Base-by-base conservation (phyloP, 2,888 invertebrate species). In the Chouioia cunea region DNA sequence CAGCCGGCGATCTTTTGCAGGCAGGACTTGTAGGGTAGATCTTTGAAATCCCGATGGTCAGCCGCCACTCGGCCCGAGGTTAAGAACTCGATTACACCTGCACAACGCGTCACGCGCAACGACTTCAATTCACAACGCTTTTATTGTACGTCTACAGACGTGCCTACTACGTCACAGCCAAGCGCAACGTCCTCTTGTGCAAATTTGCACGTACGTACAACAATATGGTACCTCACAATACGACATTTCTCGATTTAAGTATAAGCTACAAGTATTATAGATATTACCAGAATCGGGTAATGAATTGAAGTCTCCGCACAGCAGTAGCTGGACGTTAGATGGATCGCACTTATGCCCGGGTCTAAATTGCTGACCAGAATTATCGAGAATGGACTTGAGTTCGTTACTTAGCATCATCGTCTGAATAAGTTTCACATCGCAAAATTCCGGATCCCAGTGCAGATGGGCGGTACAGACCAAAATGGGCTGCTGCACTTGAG, bases 361-460 rank as follows among this genome's bases (percentile, higher is more conserved):
- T 75, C 94, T 90, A 79, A 94, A 90, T 78, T 92, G 93, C 79
- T 93, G 91, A 75, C 93, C 92, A 46, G 94, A 93, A 85, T 96
- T 95, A 81, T 97, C 95, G 75, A 96, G 88, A 75, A 97, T 95
- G 74, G 91, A 89, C 82, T 94, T 92, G 78, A 99, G 88, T 86
- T 99, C 98, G 85, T 96, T 94, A 87, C 97, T 94, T 77, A 99
- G 88, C 97, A 99, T 98, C 95, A 99, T 97, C 46, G 97, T 97
- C 87, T 99, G 99, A 76, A 99, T 97, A 57, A 99, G 90, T 87
- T 99, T 99, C 58, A 99, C 99, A 87, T 99, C 99, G 86, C 98
- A 97, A 87, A 93, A 99, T 88, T 99, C 98, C 0, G 99, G 99
- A 89, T 99, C 99, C 99, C 99, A 99, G 87, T 99, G 99, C 80